Percentiles rank a stretch among this genome's conserved stretches.
These are phyloP conservation scores for Tiphia femorata DNA, from an alignment of 2,888 invertebrate genomes.

Conservation along the genomic window DNA sequence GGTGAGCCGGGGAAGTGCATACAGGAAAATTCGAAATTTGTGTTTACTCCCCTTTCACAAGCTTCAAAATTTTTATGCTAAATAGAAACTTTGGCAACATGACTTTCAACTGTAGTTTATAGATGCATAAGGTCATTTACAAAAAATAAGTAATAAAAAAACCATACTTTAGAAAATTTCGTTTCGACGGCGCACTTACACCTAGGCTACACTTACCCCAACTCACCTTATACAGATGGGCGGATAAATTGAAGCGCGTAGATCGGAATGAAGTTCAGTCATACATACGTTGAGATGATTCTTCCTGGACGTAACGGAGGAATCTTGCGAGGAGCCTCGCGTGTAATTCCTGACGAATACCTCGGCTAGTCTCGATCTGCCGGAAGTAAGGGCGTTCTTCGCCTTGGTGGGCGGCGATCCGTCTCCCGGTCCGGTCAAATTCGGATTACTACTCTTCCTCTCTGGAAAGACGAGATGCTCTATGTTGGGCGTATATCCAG, in stretches of 20 bases:
- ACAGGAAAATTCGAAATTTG: no score
- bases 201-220: no score
- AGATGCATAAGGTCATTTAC: no score
- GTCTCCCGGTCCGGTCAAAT: constrained; percentile 52
- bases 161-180: no score
- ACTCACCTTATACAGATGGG: no score
- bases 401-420: constrained; percentile 51
- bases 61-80: no score
- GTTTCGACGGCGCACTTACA: no score
- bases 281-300: constrained; percentile 58
- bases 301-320: constrained; percentile 48
- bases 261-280: constrained; percentile 3
- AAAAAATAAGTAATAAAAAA: not conserved
- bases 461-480: constrained; percentile 73
- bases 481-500: constrained; percentile 73
- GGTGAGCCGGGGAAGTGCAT: no score
- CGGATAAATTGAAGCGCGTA: constrained; percentile 5
- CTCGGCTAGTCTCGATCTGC: constrained; percentile 71
- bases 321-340: constrained; percentile 59
- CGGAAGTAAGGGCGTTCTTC: constrained; percentile 41
- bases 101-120: no score
- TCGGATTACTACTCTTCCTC: constrained; percentile 70
- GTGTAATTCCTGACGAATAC: constrained; percentile 69
- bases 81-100: no score
- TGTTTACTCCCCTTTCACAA: no score